A percentile compares a stretch with the other conserved stretches of the same genome.
Conservation (phyloP, 2,113 vertebrate species). For the Meriones unguiculatus region DNA sequence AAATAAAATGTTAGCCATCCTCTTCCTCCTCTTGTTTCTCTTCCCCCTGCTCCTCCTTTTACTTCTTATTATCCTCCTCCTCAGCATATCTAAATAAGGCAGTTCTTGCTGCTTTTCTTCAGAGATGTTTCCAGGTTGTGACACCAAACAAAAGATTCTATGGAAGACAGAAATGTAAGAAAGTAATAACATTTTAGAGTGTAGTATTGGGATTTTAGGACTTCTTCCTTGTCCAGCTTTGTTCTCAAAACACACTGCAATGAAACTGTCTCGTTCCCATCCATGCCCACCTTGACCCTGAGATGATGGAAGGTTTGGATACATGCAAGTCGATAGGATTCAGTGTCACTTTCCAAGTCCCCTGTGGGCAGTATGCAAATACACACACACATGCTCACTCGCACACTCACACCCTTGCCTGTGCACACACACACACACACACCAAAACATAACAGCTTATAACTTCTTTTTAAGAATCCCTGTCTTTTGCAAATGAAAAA, state of each 20-base stretch:
- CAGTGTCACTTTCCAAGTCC: accelerated
- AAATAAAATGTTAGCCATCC: not conserved
- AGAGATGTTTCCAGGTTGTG: not conserved
- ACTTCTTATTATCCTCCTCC: too few species aligned
- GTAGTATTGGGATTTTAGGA: not conserved
- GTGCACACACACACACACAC: not conserved
- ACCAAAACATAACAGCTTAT: not conserved
- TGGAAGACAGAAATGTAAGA: not conserved
- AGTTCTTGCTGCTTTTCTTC: not conserved
- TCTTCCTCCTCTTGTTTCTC: not conserved
- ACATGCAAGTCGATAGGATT: not conserved
- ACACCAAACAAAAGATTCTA: not conserved
- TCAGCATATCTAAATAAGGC: not conserved
- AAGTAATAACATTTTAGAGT: not conserved
- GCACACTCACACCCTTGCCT: too few species aligned
- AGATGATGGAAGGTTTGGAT: not conserved
- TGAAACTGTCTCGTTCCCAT: not conserved
- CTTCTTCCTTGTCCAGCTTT: not conserved
- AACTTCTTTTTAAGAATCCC: not conserved
- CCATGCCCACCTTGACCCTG: accelerated
- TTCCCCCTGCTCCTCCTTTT: not conserved
- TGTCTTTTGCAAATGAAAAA: not conserved
- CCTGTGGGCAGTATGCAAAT: not conserved
- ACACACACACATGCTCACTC: not conserved
- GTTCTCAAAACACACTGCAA: not conserved